phyloP scores from a whole-genome alignment of 92 coral and sea anemone species.

The Palythoa grandis region DNA sequence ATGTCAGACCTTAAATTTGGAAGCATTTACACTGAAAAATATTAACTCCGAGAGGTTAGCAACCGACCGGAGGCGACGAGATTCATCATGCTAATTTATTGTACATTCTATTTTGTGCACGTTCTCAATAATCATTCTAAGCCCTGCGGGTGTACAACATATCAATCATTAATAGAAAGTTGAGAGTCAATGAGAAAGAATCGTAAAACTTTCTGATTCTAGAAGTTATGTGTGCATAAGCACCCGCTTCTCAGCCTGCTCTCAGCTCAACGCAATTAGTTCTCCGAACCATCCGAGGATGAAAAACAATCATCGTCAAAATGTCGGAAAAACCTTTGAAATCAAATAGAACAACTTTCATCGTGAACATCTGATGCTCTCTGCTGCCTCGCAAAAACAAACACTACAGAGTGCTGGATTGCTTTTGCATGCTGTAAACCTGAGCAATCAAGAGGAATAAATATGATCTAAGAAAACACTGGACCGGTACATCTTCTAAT shows the following conservation, averaged over 20 bases:
- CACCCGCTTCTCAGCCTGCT: background rate
- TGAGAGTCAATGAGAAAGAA: background rate
- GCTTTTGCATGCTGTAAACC: too few species aligned
- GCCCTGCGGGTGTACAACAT: conserved; percentile 5
- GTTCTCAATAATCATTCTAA: background rate
- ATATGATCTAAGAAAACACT: background rate
- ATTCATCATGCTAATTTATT: background rate
- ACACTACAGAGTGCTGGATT: background rate
- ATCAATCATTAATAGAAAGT: conserved; percentile 17
- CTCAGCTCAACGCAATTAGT: background rate
- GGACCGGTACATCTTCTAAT: too few species aligned
- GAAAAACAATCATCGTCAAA: background rate
- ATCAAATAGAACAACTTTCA: background rate
- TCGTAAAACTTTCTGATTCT: background rate
- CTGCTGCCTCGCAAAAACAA: background rate
- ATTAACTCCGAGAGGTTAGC: background rate
- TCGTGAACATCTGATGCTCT: background rate
- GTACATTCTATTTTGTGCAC: background rate
- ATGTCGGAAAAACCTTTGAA: conserved; percentile 5
- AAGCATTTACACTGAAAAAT: background rate
- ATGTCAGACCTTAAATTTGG: background rate
- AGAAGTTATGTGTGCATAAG: background rate
- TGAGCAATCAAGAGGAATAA: too few species aligned
- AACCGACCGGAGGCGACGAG: background rate
- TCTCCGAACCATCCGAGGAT: background rate